Base-by-base conservation (phyloP, 2,797 vertebrate species). In the Lates japonicus region DNA sequence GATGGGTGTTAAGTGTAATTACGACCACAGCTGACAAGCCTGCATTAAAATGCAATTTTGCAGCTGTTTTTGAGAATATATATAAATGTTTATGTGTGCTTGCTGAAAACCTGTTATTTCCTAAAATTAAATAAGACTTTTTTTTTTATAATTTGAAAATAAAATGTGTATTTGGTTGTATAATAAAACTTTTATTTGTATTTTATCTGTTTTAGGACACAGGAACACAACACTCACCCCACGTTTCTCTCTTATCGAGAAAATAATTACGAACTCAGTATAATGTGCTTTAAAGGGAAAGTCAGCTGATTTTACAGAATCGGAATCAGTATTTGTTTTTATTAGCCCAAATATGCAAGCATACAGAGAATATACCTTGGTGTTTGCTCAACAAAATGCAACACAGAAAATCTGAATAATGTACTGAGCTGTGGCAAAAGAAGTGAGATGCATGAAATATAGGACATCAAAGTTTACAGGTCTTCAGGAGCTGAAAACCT, bases 31-130 rank as follows among this genome's bases (percentile, higher is more conserved):
- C 33, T 57, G 41, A n/a, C 20, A 35, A 54, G 17, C 31, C 46
- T 42, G 9, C 0, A n/a, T 39, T 14, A 25, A 70, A 48, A 68
- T 63, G 59, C 5, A 6, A 17, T 71, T 67, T 48, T 49, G 58
- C 52, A 77, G 44, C 49, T 78, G 78, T 55, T 66, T 76, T 51
- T 52, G 35, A 51, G 8, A 69, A 70, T 69, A 62, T 13, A 62
- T 13, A 39, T 20, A 41, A 39, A 54, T 66, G 19, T 57, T 25
- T 75, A 49, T 39, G 8, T 17, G 2, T 11, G 49, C 20, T 46
- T 7, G 17, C 65, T 77, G 33, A 41, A 70, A 74, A 71, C 10
- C 12, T 46, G 49, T 52, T 37, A 58, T 69, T 63, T 69, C 48
- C 7, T 61, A 25, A 20, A 39, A 20, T 52, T 20, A 16, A 9